phyloP scores from a whole-genome alignment of 2,888 invertebrate genomes.

The Tromatobia lineatoria region DNA sequence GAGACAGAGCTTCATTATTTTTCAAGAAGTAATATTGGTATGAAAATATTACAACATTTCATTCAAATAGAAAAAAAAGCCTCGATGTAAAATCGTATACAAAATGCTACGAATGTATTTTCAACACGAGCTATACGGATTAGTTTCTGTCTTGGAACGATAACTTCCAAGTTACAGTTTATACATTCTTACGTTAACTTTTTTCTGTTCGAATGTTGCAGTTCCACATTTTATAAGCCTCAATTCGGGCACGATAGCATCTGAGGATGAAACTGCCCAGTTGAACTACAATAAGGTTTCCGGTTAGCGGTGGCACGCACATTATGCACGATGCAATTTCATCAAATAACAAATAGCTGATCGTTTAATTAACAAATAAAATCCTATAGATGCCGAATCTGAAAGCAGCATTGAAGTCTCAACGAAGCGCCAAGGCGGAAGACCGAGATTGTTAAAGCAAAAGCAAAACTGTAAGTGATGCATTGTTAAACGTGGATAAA shows the following conservation, averaged over 20 bases:
- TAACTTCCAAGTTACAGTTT: background rate
- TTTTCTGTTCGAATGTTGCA: slow-evolving; percentile 53
- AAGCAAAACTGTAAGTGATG: slow-evolving; percentile 81
- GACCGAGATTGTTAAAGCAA: slow-evolving; percentile 84
- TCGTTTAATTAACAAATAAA: slow-evolving; percentile 10
- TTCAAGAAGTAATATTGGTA: no score
- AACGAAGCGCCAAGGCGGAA: slow-evolving; percentile 87
- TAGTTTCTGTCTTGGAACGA: background rate
- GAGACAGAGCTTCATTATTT: no score
- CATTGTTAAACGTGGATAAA: background rate
- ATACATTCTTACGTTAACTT: background rate
- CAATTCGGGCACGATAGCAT: slow-evolving; percentile 61
- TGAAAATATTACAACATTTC: no score
- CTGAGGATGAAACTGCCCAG: slow-evolving; percentile 73
- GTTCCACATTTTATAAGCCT: slow-evolving; percentile 71
- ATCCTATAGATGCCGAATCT: slow-evolving; percentile 80
- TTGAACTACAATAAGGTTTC: slow-evolving; percentile 75
- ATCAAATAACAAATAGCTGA: background rate
- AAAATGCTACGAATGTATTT: no score
- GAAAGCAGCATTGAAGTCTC: slow-evolving; percentile 86
- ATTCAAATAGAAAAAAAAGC: no score
- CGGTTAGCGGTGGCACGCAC: slow-evolving; percentile 68
- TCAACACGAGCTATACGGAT: no score
- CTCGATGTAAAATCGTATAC: no score
- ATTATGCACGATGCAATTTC: background rate